Base-by-base conservation (phyloP, 2,113 vertebrate species). In the Caloenas nicobarica region DNA sequence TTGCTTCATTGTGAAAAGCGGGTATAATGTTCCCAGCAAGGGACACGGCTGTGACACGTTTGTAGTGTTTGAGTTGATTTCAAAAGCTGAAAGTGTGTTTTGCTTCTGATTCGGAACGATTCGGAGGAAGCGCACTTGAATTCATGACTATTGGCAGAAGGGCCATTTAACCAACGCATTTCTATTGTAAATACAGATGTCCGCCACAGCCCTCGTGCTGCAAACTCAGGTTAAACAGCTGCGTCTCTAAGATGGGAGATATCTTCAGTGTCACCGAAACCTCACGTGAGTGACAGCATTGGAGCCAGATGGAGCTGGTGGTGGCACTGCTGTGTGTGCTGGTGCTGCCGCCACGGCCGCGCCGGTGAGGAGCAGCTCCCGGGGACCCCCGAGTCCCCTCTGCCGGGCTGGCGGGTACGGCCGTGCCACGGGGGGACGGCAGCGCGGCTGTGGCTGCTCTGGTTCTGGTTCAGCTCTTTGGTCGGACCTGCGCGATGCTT, bases 391-490 rank as follows among this genome's bases (percentile, higher is more conserved):
- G 21, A 7, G 40, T 64, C 48, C 72, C 40, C 28, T 24, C 34
- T 16, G 22, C 1, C 5, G 53, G 26, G 28, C 58, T 21, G 50
- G 36, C 0, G 7, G 56, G 71, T 19, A 28, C 0, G 3, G 29
- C 24, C 1, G 5, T 44, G 50, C 26, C 38, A 3, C 0, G 7
- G 8, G 5, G 13, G 40, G n/a, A 11, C 24, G 33, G 56, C 42
- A 6, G 0, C 0, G 4, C 2, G 2, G 14, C 31, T 33, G 19
- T 26, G 42, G n/a, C 34, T 29, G 44, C 36, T 21, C 53, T 60
- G 53, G 6, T 54, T 46, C 21, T 0, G 2, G 54, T 18, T 54
- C 14, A 57, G 51, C 10, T 28, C 33, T 18, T 21, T 21, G 50
- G 44, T 9, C 9, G 44, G 17, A 7, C 16, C 42, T 17, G 42